A percentile compares a stretch with the other conserved stretches of the same genome.
Conservation (phyloP, 2,797 vertebrate species). For the Mus spretus region DNA sequence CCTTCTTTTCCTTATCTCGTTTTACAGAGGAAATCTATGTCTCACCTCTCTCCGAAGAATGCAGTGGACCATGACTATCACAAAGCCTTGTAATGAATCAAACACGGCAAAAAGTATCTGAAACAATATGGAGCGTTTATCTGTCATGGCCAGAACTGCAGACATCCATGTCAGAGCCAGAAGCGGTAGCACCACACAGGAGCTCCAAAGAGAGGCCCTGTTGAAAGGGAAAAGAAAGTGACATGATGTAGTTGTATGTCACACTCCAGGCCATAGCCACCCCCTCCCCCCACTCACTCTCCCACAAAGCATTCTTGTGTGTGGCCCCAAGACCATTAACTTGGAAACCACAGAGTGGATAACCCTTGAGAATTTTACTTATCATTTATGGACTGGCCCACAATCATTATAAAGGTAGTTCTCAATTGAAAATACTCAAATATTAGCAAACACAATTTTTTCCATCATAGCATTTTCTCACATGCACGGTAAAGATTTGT, state of each 20-base stretch:
- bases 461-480: slow-evolving; percentile 89
- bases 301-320: slow-evolving; percentile 74
- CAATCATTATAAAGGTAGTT: slow-evolving; percentile 84
- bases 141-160: slow-evolving; percentile 99
- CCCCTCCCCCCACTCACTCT: slow-evolving; percentile 65
- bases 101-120: slow-evolving; percentile 99
- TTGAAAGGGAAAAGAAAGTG: slow-evolving; percentile 80
- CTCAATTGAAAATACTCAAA: slow-evolving; percentile 84
- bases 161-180: slow-evolving; percentile 99
- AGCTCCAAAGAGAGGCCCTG: slow-evolving; percentile 99
- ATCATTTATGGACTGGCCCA: slow-evolving; percentile 83
- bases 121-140: slow-evolving; percentile 99
- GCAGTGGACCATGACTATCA: slow-evolving; percentile 99
- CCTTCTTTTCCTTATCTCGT: neutral
- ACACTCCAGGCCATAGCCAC: neutral
- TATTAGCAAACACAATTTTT: slow-evolving; percentile 86
- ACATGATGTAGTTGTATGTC: slow-evolving; percentile 48
- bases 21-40: slow-evolving; percentile 24
- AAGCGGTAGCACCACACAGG: slow-evolving; percentile 98
- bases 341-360: slow-evolving; percentile 84
- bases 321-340: slow-evolving; percentile 84
- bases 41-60: slow-evolving; percentile 98
- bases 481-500: slow-evolving; percentile 91
- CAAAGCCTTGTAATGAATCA: slow-evolving; percentile 99
- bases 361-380: slow-evolving; percentile 79